phyloP scores from a whole-genome alignment of 2,113 vertebrate genomes.

The Mormyrus lacerda region DNA sequence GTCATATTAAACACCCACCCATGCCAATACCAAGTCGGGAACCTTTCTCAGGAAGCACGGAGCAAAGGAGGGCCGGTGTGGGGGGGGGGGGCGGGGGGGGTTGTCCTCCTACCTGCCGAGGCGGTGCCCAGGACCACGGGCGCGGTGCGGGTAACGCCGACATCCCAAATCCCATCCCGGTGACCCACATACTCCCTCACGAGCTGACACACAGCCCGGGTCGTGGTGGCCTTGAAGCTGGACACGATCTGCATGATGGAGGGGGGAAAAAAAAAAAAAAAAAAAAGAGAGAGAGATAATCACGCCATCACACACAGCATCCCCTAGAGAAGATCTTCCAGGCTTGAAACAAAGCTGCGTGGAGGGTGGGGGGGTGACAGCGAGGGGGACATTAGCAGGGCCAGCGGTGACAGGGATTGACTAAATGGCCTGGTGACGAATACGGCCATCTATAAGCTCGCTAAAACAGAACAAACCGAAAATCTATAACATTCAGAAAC shows the following conservation, averaged over 20 bases:
- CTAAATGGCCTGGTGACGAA: not conserved
- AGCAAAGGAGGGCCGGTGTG: not conserved
- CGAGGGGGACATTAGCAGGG: not conserved
- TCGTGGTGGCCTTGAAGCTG: constrained; percentile 96
- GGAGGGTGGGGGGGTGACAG: not conserved
- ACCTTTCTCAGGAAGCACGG: not conserved
- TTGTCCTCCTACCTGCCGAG: constrained; percentile 74
- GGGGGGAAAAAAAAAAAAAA: too few species aligned
- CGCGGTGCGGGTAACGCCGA: constrained; percentile 78
- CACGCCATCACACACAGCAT: not conserved
- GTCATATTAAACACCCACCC: not conserved
- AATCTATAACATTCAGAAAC: not conserved
- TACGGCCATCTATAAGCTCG: not conserved
- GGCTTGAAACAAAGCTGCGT: not conserved
- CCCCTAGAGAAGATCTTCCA: not conserved
- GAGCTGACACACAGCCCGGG: constrained; percentile 88
- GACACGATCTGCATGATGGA: constrained; percentile 78
- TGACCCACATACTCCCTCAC: constrained; percentile 93
- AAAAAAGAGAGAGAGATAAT: not conserved
- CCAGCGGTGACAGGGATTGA: not conserved
- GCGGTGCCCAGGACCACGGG: constrained; percentile 91
- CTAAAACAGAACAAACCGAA: not conserved
- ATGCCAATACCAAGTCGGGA: not conserved
- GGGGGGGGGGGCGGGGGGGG: not conserved
- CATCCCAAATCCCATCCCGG: constrained; percentile 95